Evolutionary conservation across 2,113 vertebrate genomes (phyloP), one percentile per base, ranked within the genome.

Genomic region (Leucosticte australis): DNA sequence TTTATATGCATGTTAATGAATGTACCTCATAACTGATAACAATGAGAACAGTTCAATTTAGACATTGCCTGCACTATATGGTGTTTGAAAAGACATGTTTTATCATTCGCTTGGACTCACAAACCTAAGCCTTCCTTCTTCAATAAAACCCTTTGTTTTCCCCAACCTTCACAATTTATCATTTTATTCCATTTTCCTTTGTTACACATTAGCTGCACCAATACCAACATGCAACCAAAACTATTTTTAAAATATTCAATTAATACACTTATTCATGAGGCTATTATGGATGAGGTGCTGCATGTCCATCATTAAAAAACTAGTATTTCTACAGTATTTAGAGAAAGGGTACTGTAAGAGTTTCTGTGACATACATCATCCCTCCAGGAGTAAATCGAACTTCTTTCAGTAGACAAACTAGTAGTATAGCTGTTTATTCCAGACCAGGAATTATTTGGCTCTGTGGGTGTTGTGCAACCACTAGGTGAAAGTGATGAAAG

Each of bases 381-480:
- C 94, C 98, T 98, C 98, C 98, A 99, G 39, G 98, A 99, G 92
- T 96, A 98, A 89, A 98, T 28, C 0, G 98, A 99, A 88, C 98
- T 98, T 97, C 98, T 97, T 83, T 98, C 98, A 1, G 98, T 98
- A 74, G 98, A 98, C 35, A 98, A 82, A 33, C 96, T 96, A 4
- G 98, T 98, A 39, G 98, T 88, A 28, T 92, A 98, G 89, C 98
- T 98, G 55, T 92, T 97, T 35, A 98, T 98, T 59, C 92, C 97
- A 57, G 98, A 98, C 98, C 98, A 98, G 50, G 98, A 98, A 87
- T 88, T 92, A 78, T 87, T 97, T 74, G 95, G 59, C 12, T 96
- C 98, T 0, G 90, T 92, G 17, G 97, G 98, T 17, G 97, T 96
- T 53, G 70, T 56, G 56, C 76, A 77, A 35, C 89, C 92, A 26